Evolutionary conservation across 2,113 vertebrate species (phyloP), one percentile per base, ranked within the genome.

Genomic region (Lanius collurio): DNA sequence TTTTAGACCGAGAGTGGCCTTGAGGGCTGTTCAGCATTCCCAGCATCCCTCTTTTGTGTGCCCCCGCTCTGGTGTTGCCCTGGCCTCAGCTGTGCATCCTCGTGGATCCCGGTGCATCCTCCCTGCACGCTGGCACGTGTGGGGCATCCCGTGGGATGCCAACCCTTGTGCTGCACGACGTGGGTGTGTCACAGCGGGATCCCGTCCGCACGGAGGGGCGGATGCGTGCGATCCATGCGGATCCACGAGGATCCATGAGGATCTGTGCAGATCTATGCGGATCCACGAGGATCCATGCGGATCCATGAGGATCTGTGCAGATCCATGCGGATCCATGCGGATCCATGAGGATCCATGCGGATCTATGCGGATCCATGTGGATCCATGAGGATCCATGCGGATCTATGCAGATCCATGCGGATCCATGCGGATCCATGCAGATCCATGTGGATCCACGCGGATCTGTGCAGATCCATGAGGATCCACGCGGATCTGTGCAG

Each of bases 171-270:
- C 11, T 6, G n/a, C 46, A 0, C 12, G 4, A 5, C 35, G 44
- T 59, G 15, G 60, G 15, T 5, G 41, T 4, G 0, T 3, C 2
- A 0, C 1, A 24, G 41, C 7, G 1, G 27, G n/a, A 6, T 1
- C 7, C 13, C 19, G 10, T 46, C 13, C 14, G 11, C 4, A 0
- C 1, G 27, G 53, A 50, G 15, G 0, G 6, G 39, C 9, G 21
- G 39, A 2, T 21, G 7, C 0, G 13, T 26, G n/a, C 3, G 18
- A 4, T 73, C 23, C 10, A 0, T 22, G 53, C 3, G 8, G 68
- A 33, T 47, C 82, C 60, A 1, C 10, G 82, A 1, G 11, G 41
- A 33, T 47, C 82, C 60, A 1, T 10, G 82, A 1, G 11, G 41
- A 37, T 37, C 37, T 37, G 8, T 37, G 37, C 37, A 8, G 37